Percentiles rank a stretch among this genome's conserved stretches.
Conservation (phyloP, 2,797 vertebrate species). For the Craterocephalus amniculus region DNA sequence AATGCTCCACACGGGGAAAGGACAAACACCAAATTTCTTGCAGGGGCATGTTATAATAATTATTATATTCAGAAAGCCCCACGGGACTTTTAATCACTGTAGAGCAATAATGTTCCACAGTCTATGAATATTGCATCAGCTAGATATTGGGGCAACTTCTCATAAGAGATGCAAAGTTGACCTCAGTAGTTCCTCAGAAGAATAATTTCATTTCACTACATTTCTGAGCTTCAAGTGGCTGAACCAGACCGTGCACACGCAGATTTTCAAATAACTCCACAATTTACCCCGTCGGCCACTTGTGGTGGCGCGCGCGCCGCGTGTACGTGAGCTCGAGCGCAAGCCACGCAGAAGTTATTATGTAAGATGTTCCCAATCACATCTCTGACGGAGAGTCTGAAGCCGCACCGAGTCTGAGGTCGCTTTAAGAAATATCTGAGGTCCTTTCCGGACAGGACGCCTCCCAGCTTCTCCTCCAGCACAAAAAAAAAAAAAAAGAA, state of each 20-base stretch:
- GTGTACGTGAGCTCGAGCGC: slow-evolving; percentile 1
- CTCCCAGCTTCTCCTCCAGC: slow-evolving; percentile 35
- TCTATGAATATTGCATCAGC: slow-evolving; percentile 8
- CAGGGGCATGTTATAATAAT: background rate
- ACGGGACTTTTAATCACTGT: background rate
- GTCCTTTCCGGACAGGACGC: slow-evolving; percentile 44
- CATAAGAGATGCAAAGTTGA: slow-evolving; percentile 2
- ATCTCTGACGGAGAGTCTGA: slow-evolving; percentile 59
- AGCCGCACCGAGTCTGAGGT: slow-evolving; percentile 41
- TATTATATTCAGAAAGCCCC: background rate
- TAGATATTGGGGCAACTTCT: slow-evolving; percentile 17
- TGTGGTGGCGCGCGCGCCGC: slow-evolving; percentile 22
- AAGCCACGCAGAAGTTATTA: slow-evolving; percentile 62
- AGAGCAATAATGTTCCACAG: background rate
- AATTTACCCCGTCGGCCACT: slow-evolving; percentile 29
- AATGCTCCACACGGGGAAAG: background rate
- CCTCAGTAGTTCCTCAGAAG: slow-evolving; percentile 12
- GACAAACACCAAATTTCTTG: background rate
- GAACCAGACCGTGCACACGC: slow-evolving; percentile 16
- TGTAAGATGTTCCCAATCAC: slow-evolving; percentile 73
- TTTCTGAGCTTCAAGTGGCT: slow-evolving; percentile 29
- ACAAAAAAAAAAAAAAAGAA: slow-evolving; percentile 12
- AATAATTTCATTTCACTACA: slow-evolving; percentile 15
- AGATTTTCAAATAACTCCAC: slow-evolving; percentile 34
- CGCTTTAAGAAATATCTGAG: slow-evolving; percentile 62